These are phyloP conservation scores for Heteromormyrus szaboi DNA, from an alignment of 2,797 vertebrate species.

Conservation along the genomic window DNA sequence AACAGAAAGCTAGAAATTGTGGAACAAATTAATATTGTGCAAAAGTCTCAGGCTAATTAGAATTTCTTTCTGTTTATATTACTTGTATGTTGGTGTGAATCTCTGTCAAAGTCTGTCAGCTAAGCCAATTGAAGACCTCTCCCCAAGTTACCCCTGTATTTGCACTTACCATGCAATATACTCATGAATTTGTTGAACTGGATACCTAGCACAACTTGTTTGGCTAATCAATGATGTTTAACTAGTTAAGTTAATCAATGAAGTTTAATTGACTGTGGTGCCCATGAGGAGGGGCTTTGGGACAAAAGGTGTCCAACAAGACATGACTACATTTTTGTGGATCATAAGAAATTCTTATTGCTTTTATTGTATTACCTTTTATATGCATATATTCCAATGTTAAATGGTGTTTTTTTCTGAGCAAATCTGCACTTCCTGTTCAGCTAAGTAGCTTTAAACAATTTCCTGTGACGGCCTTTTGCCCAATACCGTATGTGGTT, in stretches of 20 bases:
- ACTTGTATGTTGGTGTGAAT: not conserved
- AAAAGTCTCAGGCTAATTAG: not conserved
- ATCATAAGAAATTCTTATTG: not conserved
- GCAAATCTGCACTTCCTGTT: not conserved
- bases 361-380: not conserved
- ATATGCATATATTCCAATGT: not conserved
- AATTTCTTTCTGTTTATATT: not conserved
- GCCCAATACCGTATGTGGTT: not conserved
- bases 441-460: not conserved
- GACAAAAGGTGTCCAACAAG: not conserved
- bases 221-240: slow-evolving; percentile 1
- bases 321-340: not conserved
- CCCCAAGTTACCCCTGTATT: not conserved
- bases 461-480: not conserved
- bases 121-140: not conserved
- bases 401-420: not conserved
- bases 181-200: not conserved
- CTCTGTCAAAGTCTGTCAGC: not conserved
- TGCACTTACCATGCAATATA: not conserved
- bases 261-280: not conserved
- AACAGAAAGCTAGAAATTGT: not conserved
- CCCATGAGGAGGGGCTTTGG: not conserved
- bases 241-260: not conserved
- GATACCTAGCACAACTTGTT: not conserved
- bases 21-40: not conserved